These are phyloP conservation scores for Oncorhynchus masou DNA, from an alignment of 2,113 vertebrate species.

Conservation along the genomic window DNA sequence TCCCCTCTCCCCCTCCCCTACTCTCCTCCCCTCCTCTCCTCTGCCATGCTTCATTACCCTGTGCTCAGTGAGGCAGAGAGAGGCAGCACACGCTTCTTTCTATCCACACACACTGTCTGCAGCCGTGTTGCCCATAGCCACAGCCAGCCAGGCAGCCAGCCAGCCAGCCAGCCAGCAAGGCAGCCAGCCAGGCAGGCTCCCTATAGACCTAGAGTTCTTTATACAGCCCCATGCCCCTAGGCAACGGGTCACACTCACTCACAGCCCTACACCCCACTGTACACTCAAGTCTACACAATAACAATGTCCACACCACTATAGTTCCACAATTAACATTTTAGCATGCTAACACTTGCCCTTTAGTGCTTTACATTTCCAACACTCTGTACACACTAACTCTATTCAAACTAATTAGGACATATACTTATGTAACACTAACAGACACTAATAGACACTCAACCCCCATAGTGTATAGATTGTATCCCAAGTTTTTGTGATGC, in stretches of 20 bases:
- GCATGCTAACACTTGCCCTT: too few relatives aligned
- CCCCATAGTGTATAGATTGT: too few relatives aligned
- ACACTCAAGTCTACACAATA: slow-evolving; percentile 9
- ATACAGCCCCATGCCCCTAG: slow-evolving; percentile 48
- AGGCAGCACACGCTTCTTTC: slow-evolving; percentile 69
- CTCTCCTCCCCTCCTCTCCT: slow-evolving; percentile 32
- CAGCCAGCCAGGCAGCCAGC: slow-evolving; percentile 27
- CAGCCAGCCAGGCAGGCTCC: slow-evolving; percentile 37
- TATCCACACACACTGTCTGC: slow-evolving; percentile 67
- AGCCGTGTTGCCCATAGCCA: slow-evolving; percentile 40
- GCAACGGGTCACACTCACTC: slow-evolving; percentile 44
- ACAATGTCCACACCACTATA: background rate
- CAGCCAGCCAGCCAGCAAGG: too few relatives aligned
- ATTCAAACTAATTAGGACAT: too few relatives aligned
- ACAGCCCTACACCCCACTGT: too few relatives aligned
- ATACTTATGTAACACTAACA: too few relatives aligned
- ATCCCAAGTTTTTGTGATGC: too few relatives aligned
- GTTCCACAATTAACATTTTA: too few relatives aligned
- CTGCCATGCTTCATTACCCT: slow-evolving; percentile 74
- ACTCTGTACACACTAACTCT: too few relatives aligned
- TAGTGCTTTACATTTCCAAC: too few relatives aligned
- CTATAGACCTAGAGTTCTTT: slow-evolving; percentile 42
- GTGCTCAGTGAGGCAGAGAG: slow-evolving; percentile 68
- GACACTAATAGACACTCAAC: too few relatives aligned
- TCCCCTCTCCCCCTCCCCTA: background rate